These are phyloP conservation scores for Lutraria lutraria DNA, from an alignment of 2,888 invertebrate genomes.

Conservation along the genomic window DNA sequence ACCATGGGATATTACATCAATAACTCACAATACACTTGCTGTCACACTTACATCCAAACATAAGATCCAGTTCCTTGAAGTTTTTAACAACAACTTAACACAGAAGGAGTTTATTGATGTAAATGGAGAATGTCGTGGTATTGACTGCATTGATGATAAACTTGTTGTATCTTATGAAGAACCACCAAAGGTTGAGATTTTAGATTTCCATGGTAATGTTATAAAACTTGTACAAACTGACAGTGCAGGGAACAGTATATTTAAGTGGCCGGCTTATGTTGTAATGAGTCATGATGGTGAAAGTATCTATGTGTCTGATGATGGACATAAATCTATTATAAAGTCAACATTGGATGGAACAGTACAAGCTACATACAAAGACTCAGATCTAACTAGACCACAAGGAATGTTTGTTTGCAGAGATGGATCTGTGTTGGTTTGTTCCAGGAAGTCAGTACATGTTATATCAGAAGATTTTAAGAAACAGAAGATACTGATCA, in stretches of 20 bases:
- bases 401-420: slow-evolving; percentile 30
- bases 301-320: slow-evolving; percentile 34
- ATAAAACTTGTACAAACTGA: neutral
- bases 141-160: slow-evolving; percentile 28
- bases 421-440: slow-evolving; percentile 35
- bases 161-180: slow-evolving; percentile 29
- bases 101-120: slow-evolving; percentile 22
- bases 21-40: neutral
- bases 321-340: slow-evolving; percentile 11
- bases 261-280: slow-evolving; percentile 33
- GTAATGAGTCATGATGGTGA: slow-evolving; percentile 6
- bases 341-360: slow-evolving; percentile 23
- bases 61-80: slow-evolving; percentile 20
- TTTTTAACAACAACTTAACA: neutral
- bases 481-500: neutral
- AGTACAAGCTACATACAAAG: slow-evolving; percentile 25
- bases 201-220: slow-evolving; percentile 24
- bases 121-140: slow-evolving; percentile 32
- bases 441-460: neutral
- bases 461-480: neutral
- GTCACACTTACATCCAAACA: neutral
- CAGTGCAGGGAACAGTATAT: neutral
- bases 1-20: neutral
- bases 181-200: slow-evolving; percentile 28
- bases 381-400: slow-evolving; percentile 14